Conservation (phyloP, 2,797 vertebrate species). For the Microtus obscurus region DNA sequence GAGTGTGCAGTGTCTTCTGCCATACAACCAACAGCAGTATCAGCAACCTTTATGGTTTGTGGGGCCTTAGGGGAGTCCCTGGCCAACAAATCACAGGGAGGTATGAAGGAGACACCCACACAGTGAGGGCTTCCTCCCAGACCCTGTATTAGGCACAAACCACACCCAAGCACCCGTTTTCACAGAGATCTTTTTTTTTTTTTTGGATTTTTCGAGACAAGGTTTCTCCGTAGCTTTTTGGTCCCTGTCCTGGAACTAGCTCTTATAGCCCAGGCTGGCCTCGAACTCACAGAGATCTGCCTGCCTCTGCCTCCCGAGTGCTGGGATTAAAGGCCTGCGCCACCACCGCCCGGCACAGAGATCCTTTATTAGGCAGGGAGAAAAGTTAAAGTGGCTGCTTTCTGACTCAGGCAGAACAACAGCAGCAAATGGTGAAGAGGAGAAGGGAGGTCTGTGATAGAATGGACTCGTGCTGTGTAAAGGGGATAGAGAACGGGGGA, state of each 20-base stretch:
- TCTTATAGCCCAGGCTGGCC: no score
- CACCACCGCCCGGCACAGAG: no score
- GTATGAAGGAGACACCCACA: background rate
- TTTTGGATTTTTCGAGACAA: no score
- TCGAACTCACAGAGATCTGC: no score
- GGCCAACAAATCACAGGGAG: background rate
- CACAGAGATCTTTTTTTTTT: background rate
- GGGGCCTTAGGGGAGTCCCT: no score
- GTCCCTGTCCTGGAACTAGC: no score
- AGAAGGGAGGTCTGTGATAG: background rate
- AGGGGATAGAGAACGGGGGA: rapidly evolving
- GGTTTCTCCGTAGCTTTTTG: no score
- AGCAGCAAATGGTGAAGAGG: background rate
- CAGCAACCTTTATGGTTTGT: background rate
- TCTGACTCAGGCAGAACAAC: background rate
- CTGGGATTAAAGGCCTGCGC: no score
- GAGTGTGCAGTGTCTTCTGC: background rate
- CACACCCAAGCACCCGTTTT: background rate
- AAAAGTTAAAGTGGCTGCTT: background rate
- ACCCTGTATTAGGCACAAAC: background rate
- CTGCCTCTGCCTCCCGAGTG: no score
- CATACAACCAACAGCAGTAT: background rate
- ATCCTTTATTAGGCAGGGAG: background rate
- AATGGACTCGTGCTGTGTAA: background rate
- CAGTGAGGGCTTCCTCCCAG: background rate